Evolutionary conservation across 2,113 vertebrate species (phyloP).

Genomic region (Perca schrenkii): DNA sequence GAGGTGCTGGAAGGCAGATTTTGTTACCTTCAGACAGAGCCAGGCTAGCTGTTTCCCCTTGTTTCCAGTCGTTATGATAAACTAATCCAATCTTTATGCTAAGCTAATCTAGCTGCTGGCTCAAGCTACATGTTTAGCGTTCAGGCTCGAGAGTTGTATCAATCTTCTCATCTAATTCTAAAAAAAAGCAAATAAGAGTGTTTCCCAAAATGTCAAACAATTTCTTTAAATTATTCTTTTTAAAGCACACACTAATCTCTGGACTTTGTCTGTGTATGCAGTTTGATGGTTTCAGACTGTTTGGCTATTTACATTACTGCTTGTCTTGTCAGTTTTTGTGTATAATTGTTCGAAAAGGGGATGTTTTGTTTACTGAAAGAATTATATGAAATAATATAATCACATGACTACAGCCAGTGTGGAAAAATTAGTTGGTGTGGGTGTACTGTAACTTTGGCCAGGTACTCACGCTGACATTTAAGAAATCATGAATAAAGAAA

Average conservation of each 20-base stretch:
- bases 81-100: not conserved
- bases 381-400: not conserved
- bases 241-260: too few species aligned
- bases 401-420: not conserved
- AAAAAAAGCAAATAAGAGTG: too few species aligned
- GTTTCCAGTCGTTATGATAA: not conserved
- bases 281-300: too few species aligned
- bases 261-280: too few species aligned
- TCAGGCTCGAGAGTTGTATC: too few species aligned
- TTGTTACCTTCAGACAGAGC: too few species aligned
- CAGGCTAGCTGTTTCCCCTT: not conserved
- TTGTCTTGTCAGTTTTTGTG: not conserved
- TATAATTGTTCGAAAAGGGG: not conserved
- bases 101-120: not conserved
- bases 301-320: not conserved
- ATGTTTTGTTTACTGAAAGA: not conserved
- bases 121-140: too few species aligned
- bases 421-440: not conserved
- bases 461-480: conserved; percentile 12
- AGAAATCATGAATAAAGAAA: conserved; percentile 1
- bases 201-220: too few species aligned
- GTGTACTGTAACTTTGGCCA: conserved; percentile 26
- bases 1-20: not conserved
- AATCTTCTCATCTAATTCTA: too few species aligned
- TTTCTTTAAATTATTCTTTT: too few species aligned